These are phyloP conservation scores for Clarias batrachus DNA, from an alignment of 2,113 vertebrate species.

Conservation along the genomic window DNA sequence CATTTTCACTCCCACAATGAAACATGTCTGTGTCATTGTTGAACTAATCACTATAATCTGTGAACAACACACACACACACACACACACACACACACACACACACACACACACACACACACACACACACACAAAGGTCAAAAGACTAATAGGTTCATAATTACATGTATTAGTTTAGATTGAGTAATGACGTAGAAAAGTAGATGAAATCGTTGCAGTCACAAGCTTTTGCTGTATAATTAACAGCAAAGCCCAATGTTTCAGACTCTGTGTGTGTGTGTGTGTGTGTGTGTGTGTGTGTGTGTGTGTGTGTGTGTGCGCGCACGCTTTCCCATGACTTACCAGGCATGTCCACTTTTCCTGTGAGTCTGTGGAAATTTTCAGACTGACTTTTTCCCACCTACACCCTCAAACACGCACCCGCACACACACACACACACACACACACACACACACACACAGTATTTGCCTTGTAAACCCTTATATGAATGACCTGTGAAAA, in stretches of 20 bases:
- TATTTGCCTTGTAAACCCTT: constrained; percentile 51
- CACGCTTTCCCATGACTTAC: constrained; percentile 11
- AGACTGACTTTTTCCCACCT: constrained; percentile 17
- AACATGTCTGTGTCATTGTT: background rate
- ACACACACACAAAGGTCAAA: constrained; percentile 12
- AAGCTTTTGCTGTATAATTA: background rate
- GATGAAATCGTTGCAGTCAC: constrained; percentile 1
- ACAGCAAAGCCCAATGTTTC: background rate
- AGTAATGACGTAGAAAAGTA: background rate
- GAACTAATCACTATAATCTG: background rate
- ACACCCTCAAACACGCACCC: background rate
- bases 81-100: constrained; percentile 4
- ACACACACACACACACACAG: constrained; percentile 21
- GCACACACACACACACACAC: constrained; percentile 5
- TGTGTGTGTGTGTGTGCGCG: constrained; percentile 24
- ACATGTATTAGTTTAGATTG: constrained; percentile 2
- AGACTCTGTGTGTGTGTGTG: constrained; percentile 20
- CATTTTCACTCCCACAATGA: background rate
- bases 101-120: constrained; percentile 1
- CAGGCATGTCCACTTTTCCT: constrained; percentile 9
- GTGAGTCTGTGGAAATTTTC: constrained; percentile 36
- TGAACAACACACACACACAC: background rate
- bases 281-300: constrained; percentile 15
- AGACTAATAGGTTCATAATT: constrained; percentile 15
- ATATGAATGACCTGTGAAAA: constrained; percentile 56